Conservation (phyloP, 2,888 invertebrate genomes). For the Cistogaster globosa region DNA sequence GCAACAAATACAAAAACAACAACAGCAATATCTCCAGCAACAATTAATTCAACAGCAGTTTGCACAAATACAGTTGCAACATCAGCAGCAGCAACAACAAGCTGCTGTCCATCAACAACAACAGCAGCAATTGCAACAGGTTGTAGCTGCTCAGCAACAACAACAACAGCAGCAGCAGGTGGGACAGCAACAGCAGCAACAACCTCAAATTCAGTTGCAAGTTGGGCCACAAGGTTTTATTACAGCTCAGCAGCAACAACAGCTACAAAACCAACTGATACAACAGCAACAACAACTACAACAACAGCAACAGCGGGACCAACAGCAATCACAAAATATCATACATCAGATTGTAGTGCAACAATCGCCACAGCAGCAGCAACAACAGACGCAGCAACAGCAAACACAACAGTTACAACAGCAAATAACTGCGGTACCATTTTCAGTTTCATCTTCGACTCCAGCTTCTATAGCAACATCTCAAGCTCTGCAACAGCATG, state of each 20-base stretch:
- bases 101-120: slow-evolving; percentile 76
- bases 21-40: slow-evolving; percentile 79
- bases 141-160: slow-evolving; percentile 74
- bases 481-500: slow-evolving; percentile 76
- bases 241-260: slow-evolving; percentile 76
- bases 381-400: slow-evolving; percentile 83
- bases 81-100: slow-evolving; percentile 78
- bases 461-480: slow-evolving; percentile 80
- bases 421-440: slow-evolving; percentile 79
- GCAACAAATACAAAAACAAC: slow-evolving; percentile 80
- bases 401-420: slow-evolving; percentile 75
- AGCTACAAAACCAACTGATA: slow-evolving; percentile 76
- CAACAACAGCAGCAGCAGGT: slow-evolving; percentile 83
- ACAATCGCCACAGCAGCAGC: slow-evolving; percentile 76
- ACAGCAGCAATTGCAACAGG: slow-evolving; percentile 76
- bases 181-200: slow-evolving; percentile 81
- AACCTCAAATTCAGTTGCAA: slow-evolving; percentile 78
- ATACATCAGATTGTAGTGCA: slow-evolving; percentile 81
- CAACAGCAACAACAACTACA: slow-evolving; percentile 82
- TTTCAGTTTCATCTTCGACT: slow-evolving; percentile 79
- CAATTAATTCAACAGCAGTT: slow-evolving; percentile 79
- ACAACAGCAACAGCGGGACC: slow-evolving; percentile 81
- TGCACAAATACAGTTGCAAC: slow-evolving; percentile 78
- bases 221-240: slow-evolving; percentile 61
- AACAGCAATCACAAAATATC: slow-evolving; percentile 84